Evolutionary conservation across 2,113 vertebrate genomes (phyloP).

Genomic region (Canis aureus): DNA sequence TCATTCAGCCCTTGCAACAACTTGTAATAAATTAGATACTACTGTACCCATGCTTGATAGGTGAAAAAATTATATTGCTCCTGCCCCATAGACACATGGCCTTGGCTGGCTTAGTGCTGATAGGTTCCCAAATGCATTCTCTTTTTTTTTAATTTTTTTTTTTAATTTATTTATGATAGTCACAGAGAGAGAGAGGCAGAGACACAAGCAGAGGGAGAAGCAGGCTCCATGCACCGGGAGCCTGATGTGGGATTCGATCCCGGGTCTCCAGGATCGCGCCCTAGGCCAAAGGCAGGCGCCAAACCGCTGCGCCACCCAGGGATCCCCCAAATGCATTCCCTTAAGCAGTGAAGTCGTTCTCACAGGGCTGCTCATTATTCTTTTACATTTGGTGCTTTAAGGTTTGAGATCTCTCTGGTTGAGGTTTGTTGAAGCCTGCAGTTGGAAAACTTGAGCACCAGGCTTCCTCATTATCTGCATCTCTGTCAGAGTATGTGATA

Average conservation of each 20-base stretch:
- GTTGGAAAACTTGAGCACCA: neutral
- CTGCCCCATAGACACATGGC: rapidly evolving
- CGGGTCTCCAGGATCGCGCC: too few species aligned
- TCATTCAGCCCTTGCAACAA: too few species aligned
- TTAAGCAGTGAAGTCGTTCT: neutral
- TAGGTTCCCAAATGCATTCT: rapidly evolving
- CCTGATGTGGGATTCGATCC: too few species aligned
- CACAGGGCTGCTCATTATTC: rapidly evolving
- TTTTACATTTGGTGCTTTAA: neutral
- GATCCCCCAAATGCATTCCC: neutral
- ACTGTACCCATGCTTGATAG: rapidly evolving
- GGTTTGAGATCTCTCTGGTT: neutral
- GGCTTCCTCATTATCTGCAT: neutral
- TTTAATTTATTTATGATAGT: too few species aligned
- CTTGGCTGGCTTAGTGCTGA: neutral
- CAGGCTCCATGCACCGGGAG: too few species aligned
- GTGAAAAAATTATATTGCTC: neutral
- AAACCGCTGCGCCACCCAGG: too few species aligned
- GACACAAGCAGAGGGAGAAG: too few species aligned
- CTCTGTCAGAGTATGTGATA: neutral
- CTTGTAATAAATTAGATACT: too few species aligned
- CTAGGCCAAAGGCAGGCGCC: too few species aligned
- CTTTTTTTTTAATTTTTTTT: too few species aligned
- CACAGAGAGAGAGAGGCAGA: too few species aligned
- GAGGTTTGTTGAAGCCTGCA: neutral